phyloP scores from a whole-genome alignment of 1,140 invertebrate species.

The Pseudomyrmex concolor region DNA sequence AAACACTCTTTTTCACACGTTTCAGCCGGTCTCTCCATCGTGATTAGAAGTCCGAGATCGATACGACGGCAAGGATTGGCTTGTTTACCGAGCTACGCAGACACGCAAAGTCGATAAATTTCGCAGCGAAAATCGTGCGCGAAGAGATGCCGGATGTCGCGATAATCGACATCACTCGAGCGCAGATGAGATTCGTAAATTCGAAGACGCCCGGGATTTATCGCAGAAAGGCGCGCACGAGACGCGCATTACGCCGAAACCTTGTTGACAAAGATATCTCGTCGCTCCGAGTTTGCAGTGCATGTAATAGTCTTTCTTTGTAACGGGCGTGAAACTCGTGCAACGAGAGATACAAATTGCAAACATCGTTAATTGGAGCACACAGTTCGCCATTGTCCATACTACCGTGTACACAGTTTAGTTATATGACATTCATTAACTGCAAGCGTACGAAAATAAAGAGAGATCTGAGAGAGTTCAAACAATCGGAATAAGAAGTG shows the following conservation, averaged over 20 bases:
- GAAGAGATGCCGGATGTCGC: background rate
- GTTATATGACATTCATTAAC: conserved; percentile 3
- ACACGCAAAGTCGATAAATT: conserved; percentile 29
- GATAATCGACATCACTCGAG: conserved; percentile 40
- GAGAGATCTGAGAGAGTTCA: background rate
- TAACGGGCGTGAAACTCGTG: conserved; percentile 16
- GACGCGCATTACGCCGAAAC: background rate
- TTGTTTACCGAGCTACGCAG: conserved; percentile 10
- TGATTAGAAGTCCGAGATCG: background rate
- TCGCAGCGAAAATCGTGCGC: background rate
- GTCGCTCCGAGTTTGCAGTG: conserved; percentile 18
- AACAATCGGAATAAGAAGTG: background rate
- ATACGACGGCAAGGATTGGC: conserved; percentile 18
- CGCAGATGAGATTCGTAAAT: conserved; percentile 38
- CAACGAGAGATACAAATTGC: conserved; percentile 21
- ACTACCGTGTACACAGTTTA: background rate
- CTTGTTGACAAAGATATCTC: conserved; percentile 47
- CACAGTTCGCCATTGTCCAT: background rate
- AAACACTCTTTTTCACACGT: background rate
- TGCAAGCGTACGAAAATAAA: conserved; percentile 8
- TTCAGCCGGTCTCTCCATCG: background rate
- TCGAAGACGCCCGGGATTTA: conserved; percentile 35
- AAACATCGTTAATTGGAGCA: conserved; percentile 35
- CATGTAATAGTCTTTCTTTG: conserved; percentile 25
- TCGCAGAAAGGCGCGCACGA: background rate